Percentiles rank a stretch among this genome's conserved stretches.
Conservation (phyloP, 2,888 invertebrate genomes). For the Tetranychus piercei region DNA sequence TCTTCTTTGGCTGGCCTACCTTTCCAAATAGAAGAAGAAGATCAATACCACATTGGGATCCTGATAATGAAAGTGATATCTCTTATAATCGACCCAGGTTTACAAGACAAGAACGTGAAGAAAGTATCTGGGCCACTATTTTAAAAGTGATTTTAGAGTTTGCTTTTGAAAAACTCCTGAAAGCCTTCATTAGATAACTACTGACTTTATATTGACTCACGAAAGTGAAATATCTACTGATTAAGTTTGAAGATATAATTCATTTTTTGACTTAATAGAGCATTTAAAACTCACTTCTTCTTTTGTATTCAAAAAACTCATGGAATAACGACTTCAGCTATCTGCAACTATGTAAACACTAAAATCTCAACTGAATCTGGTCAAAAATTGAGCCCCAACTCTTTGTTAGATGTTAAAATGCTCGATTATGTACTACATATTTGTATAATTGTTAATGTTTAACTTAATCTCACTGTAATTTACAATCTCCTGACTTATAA, state of each 20-base stretch:
- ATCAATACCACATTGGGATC: background rate
- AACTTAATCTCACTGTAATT: no score
- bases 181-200: background rate
- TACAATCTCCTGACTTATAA: no score
- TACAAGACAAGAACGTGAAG: background rate
- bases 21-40: background rate
- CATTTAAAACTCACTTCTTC: no score
- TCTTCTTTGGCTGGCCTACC: background rate
- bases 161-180: background rate
- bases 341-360: no score
- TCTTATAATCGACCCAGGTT: background rate
- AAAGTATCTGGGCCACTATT: background rate
- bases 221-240: background rate
- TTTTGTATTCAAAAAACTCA: no score
- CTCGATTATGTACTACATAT: no score
- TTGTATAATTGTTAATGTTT: no score
- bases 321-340: no score
- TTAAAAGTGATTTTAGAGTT: background rate
- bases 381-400: no score
- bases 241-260: background rate
- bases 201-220: background rate
- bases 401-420: no score
- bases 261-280: background rate
- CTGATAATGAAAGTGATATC: background rate
- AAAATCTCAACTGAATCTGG: no score